Conservation (phyloP, 2,888 invertebrate genomes). For the Ischnura elegans region DNA sequence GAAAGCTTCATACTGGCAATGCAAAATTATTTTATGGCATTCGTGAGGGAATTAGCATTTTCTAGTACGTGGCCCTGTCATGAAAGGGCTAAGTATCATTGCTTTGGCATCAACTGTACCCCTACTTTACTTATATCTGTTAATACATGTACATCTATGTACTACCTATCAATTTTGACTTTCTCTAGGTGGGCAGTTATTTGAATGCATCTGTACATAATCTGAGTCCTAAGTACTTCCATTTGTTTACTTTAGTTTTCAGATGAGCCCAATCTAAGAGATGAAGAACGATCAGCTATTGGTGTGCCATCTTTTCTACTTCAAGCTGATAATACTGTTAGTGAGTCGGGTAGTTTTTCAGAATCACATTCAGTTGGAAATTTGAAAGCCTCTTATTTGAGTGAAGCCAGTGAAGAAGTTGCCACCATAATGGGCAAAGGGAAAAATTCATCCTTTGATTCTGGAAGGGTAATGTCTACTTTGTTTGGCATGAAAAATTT, state of each 20-base stretch:
- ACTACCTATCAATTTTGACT: too few relatives aligned
- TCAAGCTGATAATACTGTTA: neutral
- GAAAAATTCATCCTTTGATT: neutral
- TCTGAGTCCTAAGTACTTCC: too few relatives aligned
- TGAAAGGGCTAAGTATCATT: too few relatives aligned
- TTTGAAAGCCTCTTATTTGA: neutral
- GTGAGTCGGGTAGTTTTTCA: neutral
- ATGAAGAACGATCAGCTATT: neutral
- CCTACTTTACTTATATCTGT: too few relatives aligned
- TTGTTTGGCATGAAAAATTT: neutral
- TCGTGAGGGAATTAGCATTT: too few relatives aligned
- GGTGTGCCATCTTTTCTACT: slow-evolving; percentile 52
- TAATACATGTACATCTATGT: too few relatives aligned
- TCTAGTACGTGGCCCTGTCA: too few relatives aligned
- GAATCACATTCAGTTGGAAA: neutral
- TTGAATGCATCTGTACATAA: too few relatives aligned
- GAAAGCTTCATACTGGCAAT: too few relatives aligned
- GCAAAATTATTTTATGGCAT: too few relatives aligned
- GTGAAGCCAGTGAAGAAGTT: slow-evolving; percentile 38
- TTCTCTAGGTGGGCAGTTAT: too few relatives aligned
- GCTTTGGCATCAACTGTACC: too few relatives aligned
- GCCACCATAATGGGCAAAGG: slow-evolving; percentile 38
- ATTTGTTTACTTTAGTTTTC: neutral
- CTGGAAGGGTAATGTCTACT: slow-evolving; percentile 36
- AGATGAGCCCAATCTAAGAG: neutral